Evolutionary conservation across 2,888 invertebrate genomes (phyloP), one percentile per base, ranked within the genome.

Genomic region (Platerodrilus igneus): DNA sequence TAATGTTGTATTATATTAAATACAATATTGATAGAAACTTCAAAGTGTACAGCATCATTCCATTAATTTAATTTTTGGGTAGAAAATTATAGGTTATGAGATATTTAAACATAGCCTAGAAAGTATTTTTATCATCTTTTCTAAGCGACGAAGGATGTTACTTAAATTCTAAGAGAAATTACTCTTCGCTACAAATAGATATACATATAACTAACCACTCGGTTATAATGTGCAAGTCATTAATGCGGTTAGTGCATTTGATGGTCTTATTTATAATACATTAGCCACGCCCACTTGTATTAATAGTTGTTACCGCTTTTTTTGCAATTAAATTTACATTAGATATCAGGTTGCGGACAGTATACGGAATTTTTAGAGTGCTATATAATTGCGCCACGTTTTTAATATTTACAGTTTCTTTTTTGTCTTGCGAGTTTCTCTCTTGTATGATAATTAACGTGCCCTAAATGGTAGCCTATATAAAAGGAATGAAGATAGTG

Each of bases 281-380:
- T 35, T 9, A 10, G 28, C 33, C 34, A 37, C 42, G 31, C 42
- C 42, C 29, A 15, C 13, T 28, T 39, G 39, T 39, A 18, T 19
- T 42, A 42, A 42, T 41, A 34, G 28, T 43, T 35, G 38, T 37
- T 37, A 42, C 43, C 48, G 41, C 46, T 49, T 48, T 47, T 51
- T 44, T 42, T 28, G 45, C 45, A 50, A 51, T 51, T 51, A 51
- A 48, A 50, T 46, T 38, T 47, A 45, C 40, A 51, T 51, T 51
- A 48, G 51, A 50, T 40, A 40, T n/a, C n/a, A n/a, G n/a, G n/a
- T n/a, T n/a, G n/a, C n/a, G n/a, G n/a, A n/a, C n/a, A n/a, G n/a
- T n/a, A n/a, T n/a, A n/a, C n/a, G n/a, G n/a, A n/a, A n/a, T n/a
- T n/a, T n/a, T n/a, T n/a, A n/a, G n/a, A n/a, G n/a, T n/a, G n/a